Evolutionary conservation across 2,888 invertebrate genomes (phyloP).

Genomic region (Sthenelais limicola): DNA sequence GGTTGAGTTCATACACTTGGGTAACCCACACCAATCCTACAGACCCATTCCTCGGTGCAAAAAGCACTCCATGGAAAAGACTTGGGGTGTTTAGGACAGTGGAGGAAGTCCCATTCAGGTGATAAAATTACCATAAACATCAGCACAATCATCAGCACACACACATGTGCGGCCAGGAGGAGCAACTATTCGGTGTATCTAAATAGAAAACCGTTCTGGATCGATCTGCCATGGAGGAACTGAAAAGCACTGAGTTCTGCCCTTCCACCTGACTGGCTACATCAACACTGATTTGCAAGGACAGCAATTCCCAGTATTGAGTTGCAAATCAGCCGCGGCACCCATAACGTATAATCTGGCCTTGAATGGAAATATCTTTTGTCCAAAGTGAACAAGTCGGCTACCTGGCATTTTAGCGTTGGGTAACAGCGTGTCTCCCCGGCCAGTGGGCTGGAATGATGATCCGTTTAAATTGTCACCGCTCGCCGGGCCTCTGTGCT

Average conservation of each 20-base stretch:
- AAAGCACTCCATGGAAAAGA: too few species aligned
- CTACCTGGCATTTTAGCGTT: constrained; percentile 31
- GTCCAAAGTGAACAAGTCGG: constrained; percentile 34
- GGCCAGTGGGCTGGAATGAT: constrained; percentile 21
- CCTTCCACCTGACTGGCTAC: neutral
- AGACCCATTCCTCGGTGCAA: too few species aligned
- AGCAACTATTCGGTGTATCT: too few species aligned
- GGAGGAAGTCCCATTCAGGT: too few species aligned
- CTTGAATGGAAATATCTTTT: constrained; percentile 34
- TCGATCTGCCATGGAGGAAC: constrained; percentile 13
- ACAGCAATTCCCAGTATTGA: constrained; percentile 35
- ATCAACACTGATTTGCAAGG: constrained; percentile 11
- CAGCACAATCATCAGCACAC: too few species aligned
- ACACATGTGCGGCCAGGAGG: too few species aligned
- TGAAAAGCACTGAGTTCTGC: constrained; percentile 6
- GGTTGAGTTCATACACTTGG: too few species aligned
- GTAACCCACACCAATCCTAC: too few species aligned
- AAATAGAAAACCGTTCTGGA: neutral
- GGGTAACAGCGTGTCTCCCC: constrained; percentile 20
- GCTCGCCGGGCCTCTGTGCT: neutral
- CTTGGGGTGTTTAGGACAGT: too few species aligned
- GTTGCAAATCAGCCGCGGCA: constrained; percentile 7
- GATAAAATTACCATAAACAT: too few species aligned
- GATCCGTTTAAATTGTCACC: constrained; percentile 24
- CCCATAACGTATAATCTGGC: constrained; percentile 30